Evolutionary conservation across 2,113 vertebrate genomes (phyloP), one percentile per base, ranked within the genome.

Genomic region (Rhinopomastus cyanomelas): DNA sequence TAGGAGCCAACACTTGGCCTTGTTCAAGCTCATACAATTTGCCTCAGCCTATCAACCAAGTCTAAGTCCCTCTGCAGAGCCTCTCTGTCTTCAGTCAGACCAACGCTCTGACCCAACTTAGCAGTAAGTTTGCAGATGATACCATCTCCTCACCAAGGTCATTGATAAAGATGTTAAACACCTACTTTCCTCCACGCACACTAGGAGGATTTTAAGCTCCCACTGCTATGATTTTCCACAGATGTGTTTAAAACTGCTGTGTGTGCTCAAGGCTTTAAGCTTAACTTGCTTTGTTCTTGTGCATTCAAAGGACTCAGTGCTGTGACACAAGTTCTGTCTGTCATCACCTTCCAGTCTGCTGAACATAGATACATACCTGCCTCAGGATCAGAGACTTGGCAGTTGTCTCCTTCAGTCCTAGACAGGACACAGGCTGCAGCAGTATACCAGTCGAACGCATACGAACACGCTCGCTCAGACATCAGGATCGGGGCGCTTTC

Each of bases 391-490:
- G 98, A 97, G 89, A 99, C 99, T 27, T 95, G 98, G 94, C 99
- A 99, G 82, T 98, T 56, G 26, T 98, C 97, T 20, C 99, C 99
- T 83, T 98, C 97, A 0, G 97, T 97, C 95, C 96, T 98, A 5
- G 98, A 98, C 49, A 99, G 97, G 71, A 99, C 98, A 22, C 99
- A 99, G 1, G 99, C 98, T 4, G 98, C 98, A 1, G 98, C 98
- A 0, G 98, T 99, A 93, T 98, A 97, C 99, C 99, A 99, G 87
- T 98, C 98, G 85, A 99, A 95, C 74, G 98, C 98, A 11, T 98
- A 99, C 4, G 96, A 90, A 75, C 99, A 99, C 3, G 72, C 88
- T 5, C 94, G 91, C 2, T 95, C 96, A 3, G 97, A 87, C 4
- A 96, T 95, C 26, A 99, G 84, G 85, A 99, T 82, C 0, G 99